These are phyloP conservation scores for Carlito syrichta DNA, from an alignment of 2,113 vertebrate species.

Conservation along the genomic window DNA sequence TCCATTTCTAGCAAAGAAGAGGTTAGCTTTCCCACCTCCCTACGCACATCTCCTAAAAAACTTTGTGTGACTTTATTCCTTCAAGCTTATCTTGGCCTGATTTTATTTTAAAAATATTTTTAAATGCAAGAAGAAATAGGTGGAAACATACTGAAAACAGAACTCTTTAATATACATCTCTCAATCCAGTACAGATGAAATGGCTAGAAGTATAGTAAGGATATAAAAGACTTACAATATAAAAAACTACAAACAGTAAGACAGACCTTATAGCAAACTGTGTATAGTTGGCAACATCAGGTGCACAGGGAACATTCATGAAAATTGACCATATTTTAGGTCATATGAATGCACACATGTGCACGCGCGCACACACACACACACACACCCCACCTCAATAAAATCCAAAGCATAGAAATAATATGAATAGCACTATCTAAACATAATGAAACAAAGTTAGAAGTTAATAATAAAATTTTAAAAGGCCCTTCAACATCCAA, in stretches of 20 bases:
- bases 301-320: neutral
- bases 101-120: no score
- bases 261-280: neutral
- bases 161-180: neutral
- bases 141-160: neutral
- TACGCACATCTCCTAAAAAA: neutral
- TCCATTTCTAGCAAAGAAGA: neutral
- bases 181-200: neutral
- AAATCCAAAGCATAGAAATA: neutral
- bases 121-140: neutral
- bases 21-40: neutral
- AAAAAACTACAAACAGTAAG: neutral
- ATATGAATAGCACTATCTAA: neutral
- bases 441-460: neutral
- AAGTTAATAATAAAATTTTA: neutral
- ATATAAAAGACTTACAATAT: neutral
- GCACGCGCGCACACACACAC: neutral
- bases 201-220: neutral
- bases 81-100: neutral
- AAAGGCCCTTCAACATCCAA: neutral
- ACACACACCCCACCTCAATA: neutral
- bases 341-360: neutral
- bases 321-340: neutral
- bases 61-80: neutral
- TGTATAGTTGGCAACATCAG: neutral